Base-by-base conservation (phyloP, 1,140 invertebrate species). In the Oedothorax gibbosus region DNA sequence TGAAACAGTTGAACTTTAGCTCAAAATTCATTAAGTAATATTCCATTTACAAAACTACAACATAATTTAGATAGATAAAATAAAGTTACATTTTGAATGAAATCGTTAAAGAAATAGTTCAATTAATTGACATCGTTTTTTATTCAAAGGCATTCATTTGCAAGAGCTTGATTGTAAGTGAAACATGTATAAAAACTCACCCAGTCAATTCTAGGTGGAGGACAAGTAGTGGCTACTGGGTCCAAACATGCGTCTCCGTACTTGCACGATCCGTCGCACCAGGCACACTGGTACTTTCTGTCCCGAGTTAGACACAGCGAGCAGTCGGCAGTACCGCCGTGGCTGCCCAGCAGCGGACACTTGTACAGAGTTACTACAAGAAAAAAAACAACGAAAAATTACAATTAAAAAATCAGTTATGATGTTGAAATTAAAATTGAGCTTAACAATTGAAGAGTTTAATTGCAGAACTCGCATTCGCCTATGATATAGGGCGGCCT, bases 121-220 rank as follows among this genome's bases (percentile, higher is more conserved):
- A 35, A 35, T 35, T 35, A 35, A 35, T 35, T 35, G 35, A 35
- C 35, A 35, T 35, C 35, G 35, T 35, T 35, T 35, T 68, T 49
- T n/a, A 68, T 12, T 68, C 78, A 51, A 15, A 56, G 6, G 35
- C 8, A 66, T 71, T 71, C 21, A 20, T 20, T 8, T 8, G 10
- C 20, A 64, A 64, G 20, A 64, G 12, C 9, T 12, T n/a, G 62
- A 64, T 20, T 7, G 10, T 0, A 49, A 51, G n/a, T 69, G 21
- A 7, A 66, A 79, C 15, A 12, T 76, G 18, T 35, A 50, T 6
- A 66, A 11, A 10, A 75, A 53, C 91, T 91, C 90, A 94, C 93
- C 93, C 97, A 95, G 90, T 98, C 96, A 88, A 99, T 98, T 87
- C 96, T 91, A n/a, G 97, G 97, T 87, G 95, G 94, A 0, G 97